Conservation (phyloP, 2,797 vertebrate species). For the Microcaecilia unicolor region DNA sequence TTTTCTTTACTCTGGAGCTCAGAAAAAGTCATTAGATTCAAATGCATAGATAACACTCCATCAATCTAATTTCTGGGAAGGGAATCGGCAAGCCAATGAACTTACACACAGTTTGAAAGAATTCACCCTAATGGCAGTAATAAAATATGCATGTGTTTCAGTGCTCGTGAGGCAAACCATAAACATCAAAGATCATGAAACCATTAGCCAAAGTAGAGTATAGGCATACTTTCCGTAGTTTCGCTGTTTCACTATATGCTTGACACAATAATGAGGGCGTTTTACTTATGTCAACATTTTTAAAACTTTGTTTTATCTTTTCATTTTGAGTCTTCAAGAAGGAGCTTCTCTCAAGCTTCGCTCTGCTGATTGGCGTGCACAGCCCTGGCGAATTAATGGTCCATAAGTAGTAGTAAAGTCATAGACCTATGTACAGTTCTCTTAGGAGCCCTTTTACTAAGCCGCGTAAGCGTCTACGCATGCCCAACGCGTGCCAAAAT, state of each 20-base stretch:
- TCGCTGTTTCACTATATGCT: too few relatives aligned
- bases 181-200: conserved; percentile 37
- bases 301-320: background rate
- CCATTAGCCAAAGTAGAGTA: conserved; percentile 33
- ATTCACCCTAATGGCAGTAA: conserved; percentile 39
- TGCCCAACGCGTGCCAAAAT: too few relatives aligned
- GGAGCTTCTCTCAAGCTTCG: background rate
- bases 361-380: too few relatives aligned
- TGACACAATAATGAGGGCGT: conserved; percentile 25
- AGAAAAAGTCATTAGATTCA: conserved; percentile 46
- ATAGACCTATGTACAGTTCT: too few relatives aligned
- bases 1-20: conserved; percentile 43
- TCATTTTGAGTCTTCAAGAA: background rate
- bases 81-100: conserved; percentile 37
- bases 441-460: too few relatives aligned
- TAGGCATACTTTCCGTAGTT: conserved; percentile 28
- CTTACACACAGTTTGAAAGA: conserved; percentile 29
- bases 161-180: conserved; percentile 46
- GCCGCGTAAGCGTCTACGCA: too few relatives aligned
- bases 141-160: conserved; percentile 38
- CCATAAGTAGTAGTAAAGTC: too few relatives aligned
- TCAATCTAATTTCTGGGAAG: conserved; percentile 50
- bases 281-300: conserved; percentile 24
- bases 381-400: too few relatives aligned
- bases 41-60: conserved; percentile 41